Base-by-base conservation (phyloP, 2,888 invertebrate genomes). In the Andrena dorsata region DNA sequence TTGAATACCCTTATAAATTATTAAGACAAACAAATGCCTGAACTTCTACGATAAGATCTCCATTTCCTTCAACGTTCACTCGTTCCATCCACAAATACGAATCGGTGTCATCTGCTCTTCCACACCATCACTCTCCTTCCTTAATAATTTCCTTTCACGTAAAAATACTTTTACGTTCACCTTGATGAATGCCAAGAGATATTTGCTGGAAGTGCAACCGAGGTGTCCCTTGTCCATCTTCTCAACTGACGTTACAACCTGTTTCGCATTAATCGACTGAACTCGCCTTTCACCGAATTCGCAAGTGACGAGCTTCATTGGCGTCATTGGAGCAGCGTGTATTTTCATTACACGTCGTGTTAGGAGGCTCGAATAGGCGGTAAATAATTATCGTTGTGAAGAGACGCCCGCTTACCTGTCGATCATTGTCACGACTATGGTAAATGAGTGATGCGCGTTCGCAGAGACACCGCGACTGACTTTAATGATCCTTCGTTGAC, bases 201-300 rank as follows among this genome's bases (percentile, higher is more conserved):
- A 26, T 13, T 51, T 49, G 41, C 26, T 30, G 16, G 56, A 28
- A n/a, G 16, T n/a, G 41, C 26, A 8, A 61, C 32, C 47, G 28
- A 60, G 23, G n/a, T n/a, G 56, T 61, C 51, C 20, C 35, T 20
- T 73, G 58, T 76, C 53, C 23, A 41, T 64, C 28, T 69, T 23
- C 23, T 13, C 51, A 78, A 63, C 20, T 47, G 73, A 63, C 47
- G 68, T 58, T 72, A 77, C 80, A 73, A 74, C 56, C 79, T 61
- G 73, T 82, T 65, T 71, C 58, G 79, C 73, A 56, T 81, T 74
- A 78, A 81, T 74, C 49, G 64, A 65, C 30, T 23, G 8, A 56
- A 23, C 61, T 32, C 53, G 32, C 35, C 28, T 79, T 69, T 64
- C 66, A 47, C 41, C 61, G 68, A 47, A 58, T 30, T 51, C 13